Base-by-base conservation (phyloP, 2,888 invertebrate genomes). In the Coelinius sp. region DNA sequence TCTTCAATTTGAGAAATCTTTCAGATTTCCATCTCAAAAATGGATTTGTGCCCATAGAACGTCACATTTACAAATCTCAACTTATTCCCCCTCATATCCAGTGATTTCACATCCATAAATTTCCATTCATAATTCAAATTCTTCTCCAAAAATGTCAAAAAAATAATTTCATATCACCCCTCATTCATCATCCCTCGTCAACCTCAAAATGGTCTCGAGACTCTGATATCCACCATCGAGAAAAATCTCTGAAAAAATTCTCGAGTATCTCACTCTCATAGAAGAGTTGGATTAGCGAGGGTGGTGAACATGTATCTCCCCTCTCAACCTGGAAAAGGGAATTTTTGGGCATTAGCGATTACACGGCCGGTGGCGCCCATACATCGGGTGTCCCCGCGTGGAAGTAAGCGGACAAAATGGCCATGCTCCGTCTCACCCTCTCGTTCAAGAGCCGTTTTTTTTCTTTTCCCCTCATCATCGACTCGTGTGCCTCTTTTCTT, bases 361-460 rank as follows among this genome's bases (percentile, higher is more conserved):
- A 86, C 84, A 86, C 85, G 86, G 82, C 78, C 83, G 82, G 83
- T 68, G 80, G 84, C 80, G 72, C 72, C 85, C 83, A 85, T 86
- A 85, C 83, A 86, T 79, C 82, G 82, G 75, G 81, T 84, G 80
- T 81, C 82, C 81, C 84, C 84, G 81, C 76, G 82, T 83, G 85
- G 86, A 86, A 86, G 81, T 86, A 85, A 86, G 82, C 84, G 80
- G 85, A 82, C 85, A 85, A 85, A 86, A 86, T 86, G 85, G 85
- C 86, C 80, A 85, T 79, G 82, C 84, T 83, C 77, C 77, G 80
- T 76, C 81, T 83, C 83, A 84, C 81, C 81, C 83, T 81, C 44
- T 49, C 79, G 79, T 82, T 80, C 27, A 76, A 79, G 81, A 80
- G 78, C 76, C 79, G 78, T 81, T 79, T 81, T 71, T 67, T 65